These are phyloP conservation scores for Acanthaster planci DNA, from an alignment of 35 echinoderm and acorn worm species.

Conservation along the genomic window DNA sequence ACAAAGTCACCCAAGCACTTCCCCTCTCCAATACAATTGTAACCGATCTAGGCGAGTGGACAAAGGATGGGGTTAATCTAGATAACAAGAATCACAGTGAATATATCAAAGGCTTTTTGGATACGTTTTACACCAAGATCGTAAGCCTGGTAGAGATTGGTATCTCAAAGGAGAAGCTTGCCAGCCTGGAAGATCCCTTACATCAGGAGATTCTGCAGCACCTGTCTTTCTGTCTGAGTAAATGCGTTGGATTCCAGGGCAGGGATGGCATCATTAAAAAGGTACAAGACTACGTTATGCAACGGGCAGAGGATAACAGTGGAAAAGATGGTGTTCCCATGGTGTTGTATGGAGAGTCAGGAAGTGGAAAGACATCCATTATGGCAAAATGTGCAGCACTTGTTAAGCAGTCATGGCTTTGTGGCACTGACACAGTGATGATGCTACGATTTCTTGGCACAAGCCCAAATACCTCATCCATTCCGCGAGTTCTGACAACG, in stretches of 20 bases:
- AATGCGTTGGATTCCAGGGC: conserved; percentile 40
- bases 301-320: not conserved
- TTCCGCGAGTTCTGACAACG: conserved; percentile 55
- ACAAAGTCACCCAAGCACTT: conserved; percentile 7
- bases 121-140: conserved; percentile 31
- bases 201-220: conserved; percentile 45
- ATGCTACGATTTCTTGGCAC: conserved; percentile 74
- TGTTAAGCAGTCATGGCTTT: conserved; percentile 9
- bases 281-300: conserved; percentile 9
- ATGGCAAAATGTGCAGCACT: conserved; percentile 36
- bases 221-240: conserved; percentile 39
- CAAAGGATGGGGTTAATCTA: conserved; percentile 29
- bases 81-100: conserved; percentile 27
- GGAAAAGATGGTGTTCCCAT: conserved; percentile 8
- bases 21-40: conserved; percentile 19
- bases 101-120: conserved; percentile 30
- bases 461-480: conserved; percentile 65
- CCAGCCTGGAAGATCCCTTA: conserved; percentile 20
- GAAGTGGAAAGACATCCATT: conserved; percentile 43
- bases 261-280: conserved; percentile 19
- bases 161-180: conserved; percentile 3
- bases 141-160: conserved; percentile 24
- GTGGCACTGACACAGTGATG: not conserved
- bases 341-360: conserved; percentile 42
- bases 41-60: conserved; percentile 25